Percentiles rank a stretch among this genome's conserved stretches.
phyloP scores from a whole-genome alignment of 2,888 invertebrate species.

The Stratiomys singularior region DNA sequence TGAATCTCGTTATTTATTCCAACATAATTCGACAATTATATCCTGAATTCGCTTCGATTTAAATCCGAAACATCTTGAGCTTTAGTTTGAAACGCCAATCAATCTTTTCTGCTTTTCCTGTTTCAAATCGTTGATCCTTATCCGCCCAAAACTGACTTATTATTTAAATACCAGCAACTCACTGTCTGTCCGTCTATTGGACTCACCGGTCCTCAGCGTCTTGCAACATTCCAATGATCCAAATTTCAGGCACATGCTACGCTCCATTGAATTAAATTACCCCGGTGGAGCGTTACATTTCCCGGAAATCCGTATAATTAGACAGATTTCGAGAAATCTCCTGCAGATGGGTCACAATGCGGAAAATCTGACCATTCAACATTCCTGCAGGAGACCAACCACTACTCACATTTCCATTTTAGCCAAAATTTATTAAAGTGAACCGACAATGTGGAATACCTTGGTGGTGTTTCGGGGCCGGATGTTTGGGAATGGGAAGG shows the following conservation, averaged over 20 bases:
- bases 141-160: neutral
- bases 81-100: no score
- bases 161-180: neutral
- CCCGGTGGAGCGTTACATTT: neutral
- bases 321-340: neutral
- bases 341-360: slow-evolving; percentile 1
- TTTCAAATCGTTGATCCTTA: no score
- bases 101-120: no score
- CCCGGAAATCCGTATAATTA: neutral
- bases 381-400: neutral
- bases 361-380: slow-evolving; percentile 11
- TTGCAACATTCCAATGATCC: no score
- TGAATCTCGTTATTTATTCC: no score
- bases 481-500: no score
- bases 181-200: neutral
- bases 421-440: neutral
- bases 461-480: neutral
- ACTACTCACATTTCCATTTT: neutral
- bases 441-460: neutral
- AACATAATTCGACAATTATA: no score
- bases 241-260: neutral
- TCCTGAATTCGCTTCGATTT: no score
- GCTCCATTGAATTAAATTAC: neutral
- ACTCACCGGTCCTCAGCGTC: neutral
- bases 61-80: no score